Conservation (phyloP, 2,888 invertebrate genomes). For the Agrochola macilenta region DNA sequence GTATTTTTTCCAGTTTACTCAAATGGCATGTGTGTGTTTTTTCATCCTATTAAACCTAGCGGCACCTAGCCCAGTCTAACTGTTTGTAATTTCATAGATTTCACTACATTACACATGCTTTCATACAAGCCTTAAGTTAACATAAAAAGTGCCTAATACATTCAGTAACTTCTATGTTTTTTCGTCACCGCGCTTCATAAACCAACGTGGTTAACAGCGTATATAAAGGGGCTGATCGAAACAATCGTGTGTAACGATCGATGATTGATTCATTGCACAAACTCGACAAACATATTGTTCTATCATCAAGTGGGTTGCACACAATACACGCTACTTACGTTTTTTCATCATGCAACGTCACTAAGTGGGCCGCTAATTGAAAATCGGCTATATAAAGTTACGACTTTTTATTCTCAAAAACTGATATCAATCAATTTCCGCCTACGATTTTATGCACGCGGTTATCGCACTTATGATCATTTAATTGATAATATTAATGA, state of each 20-base stretch:
- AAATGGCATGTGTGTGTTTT: neutral
- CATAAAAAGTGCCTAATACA: neutral
- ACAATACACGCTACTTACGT: slow-evolving; percentile 18
- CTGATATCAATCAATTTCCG: slow-evolving; percentile 49
- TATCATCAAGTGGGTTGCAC: slow-evolving; percentile 53
- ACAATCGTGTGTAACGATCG: slow-evolving; percentile 54
- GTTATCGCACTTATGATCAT: slow-evolving; percentile 13
- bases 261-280: slow-evolving; percentile 61
- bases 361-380: slow-evolving; percentile 36
- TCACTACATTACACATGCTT: neutral
- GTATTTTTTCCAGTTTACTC: no score
- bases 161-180: neutral
- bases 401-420: slow-evolving; percentile 24
- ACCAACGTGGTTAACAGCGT: slow-evolving; percentile 46
- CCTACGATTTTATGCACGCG: slow-evolving; percentile 16
- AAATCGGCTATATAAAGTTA: slow-evolving; percentile 5
- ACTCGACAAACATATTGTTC: slow-evolving; percentile 52
- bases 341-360: slow-evolving; percentile 29
- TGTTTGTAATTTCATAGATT: neutral
- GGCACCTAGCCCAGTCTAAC: neutral
- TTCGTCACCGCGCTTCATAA: slow-evolving; percentile 42
- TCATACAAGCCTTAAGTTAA: neutral
- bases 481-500: slow-evolving; percentile 28
- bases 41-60: neutral
- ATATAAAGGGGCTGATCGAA: slow-evolving; percentile 46